Conservation (phyloP, 2,113 vertebrate genomes). For the Aspidoscelis tigris region DNA sequence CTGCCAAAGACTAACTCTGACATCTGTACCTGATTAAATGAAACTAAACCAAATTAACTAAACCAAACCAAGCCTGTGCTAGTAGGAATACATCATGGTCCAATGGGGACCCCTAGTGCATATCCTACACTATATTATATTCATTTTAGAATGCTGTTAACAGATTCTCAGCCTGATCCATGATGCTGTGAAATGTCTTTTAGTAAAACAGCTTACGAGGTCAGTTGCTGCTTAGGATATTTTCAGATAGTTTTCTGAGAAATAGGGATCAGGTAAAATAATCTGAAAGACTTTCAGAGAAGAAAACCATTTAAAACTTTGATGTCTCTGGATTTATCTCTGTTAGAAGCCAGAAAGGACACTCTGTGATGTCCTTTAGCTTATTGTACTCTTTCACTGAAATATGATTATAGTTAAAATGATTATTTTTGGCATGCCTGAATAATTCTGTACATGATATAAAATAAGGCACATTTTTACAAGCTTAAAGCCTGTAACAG, state of each 20-base stretch:
- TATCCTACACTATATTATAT: slow-evolving; percentile 3
- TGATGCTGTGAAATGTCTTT: not conserved
- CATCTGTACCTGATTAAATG: no score
- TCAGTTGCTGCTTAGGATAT: not conserved
- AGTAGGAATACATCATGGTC: slow-evolving; percentile 37
- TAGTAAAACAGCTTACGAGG: not conserved
- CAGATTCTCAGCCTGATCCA: not conserved
- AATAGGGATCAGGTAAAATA: not conserved
- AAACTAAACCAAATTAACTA: no score
- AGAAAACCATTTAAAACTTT: not conserved
- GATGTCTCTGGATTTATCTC: not conserved
- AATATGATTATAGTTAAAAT: not conserved
- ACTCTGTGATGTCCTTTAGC: not conserved
- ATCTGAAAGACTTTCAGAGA: no score
- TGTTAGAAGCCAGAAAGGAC: not conserved
- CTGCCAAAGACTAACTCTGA: no score
- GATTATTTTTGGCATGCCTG: not conserved
- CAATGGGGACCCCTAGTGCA: slow-evolving; percentile 69
- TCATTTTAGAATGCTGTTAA: no score
- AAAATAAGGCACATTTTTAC: not conserved
- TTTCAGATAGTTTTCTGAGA: not conserved
- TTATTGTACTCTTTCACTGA: not conserved
- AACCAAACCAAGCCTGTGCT: no score
- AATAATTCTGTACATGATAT: not conserved
- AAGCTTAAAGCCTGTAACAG: not conserved